Conservation (phyloP, 2,113 vertebrate species). For the Nothoprocta pentlandii region DNA sequence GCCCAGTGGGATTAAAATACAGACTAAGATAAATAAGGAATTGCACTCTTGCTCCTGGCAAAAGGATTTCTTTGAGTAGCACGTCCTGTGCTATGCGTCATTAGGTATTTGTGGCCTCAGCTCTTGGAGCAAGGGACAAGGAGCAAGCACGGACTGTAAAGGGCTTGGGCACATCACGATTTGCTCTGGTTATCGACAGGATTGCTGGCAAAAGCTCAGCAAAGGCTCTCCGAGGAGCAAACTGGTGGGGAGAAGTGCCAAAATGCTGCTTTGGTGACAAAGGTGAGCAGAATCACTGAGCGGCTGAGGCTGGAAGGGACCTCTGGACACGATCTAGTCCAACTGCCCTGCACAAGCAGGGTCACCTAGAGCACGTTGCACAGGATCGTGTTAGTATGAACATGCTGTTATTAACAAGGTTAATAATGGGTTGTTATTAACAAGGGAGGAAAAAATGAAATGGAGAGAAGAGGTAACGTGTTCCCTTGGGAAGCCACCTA, state of each 20-base stretch:
- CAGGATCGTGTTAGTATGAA: too few relatives aligned
- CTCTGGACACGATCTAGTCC: too few relatives aligned
- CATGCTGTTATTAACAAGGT: too few relatives aligned
- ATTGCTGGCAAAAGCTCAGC: neutral
- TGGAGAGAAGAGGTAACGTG: rapidly evolving
- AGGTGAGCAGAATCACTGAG: too few relatives aligned
- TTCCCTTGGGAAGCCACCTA: neutral
- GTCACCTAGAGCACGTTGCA: too few relatives aligned
- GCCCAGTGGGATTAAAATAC: neutral
- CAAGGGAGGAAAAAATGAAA: neutral
- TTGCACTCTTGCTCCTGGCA: neutral
- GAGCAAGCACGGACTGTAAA: neutral
- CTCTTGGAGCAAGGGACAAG: neutral
- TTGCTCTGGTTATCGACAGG: neutral
- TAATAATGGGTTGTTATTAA: neutral
- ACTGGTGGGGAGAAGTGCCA: neutral
- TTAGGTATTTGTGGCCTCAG: neutral
- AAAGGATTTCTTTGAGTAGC: neutral
- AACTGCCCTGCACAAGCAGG: too few relatives aligned
- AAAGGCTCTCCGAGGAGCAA: neutral
- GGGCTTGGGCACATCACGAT: neutral
- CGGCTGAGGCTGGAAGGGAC: too few relatives aligned
- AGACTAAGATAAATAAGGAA: neutral
- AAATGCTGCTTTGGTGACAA: neutral
- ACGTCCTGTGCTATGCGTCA: rapidly evolving